A percentile compares a stretch with the other conserved stretches of the same genome.
Conservation (phyloP, 2,888 invertebrate species). For the Rutpela maculata region DNA sequence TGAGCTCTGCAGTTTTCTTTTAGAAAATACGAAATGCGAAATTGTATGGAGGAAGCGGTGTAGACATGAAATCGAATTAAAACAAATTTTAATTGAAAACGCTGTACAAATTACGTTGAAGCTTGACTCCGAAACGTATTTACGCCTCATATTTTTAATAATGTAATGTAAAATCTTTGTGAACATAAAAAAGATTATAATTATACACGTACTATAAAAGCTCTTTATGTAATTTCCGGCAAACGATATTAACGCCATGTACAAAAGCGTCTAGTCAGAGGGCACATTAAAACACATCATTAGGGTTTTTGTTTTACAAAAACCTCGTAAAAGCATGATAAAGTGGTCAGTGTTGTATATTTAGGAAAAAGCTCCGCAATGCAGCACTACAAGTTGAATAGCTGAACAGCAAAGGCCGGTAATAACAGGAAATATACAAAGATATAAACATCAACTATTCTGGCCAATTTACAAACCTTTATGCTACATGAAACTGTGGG, state of each 20-base stretch:
- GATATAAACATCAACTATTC: slow-evolving; percentile 51
- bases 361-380: slow-evolving; percentile 48
- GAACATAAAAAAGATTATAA: slow-evolving; percentile 13
- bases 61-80: neutral
- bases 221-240: slow-evolving; percentile 29
- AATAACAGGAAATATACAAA: slow-evolving; percentile 49
- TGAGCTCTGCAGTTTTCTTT: too few species aligned
- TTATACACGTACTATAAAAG: slow-evolving; percentile 24
- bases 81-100: neutral
- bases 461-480: slow-evolving; percentile 47
- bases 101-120: neutral
- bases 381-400: slow-evolving; percentile 41
- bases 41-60: too few species aligned
- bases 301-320: slow-evolving; percentile 44
- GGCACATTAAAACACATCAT: slow-evolving; percentile 35
- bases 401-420: slow-evolving; percentile 39
- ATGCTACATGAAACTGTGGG: slow-evolving; percentile 32
- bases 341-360: slow-evolving; percentile 40
- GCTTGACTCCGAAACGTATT: neutral
- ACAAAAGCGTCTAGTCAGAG: slow-evolving; percentile 26
- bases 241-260: slow-evolving; percentile 26
- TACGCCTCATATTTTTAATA: neutral
- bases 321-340: slow-evolving; percentile 44
- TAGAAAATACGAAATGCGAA: too few species aligned
- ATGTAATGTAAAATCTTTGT: slow-evolving; percentile 17